A percentile compares a stretch with the other conserved stretches of the same genome.
Evolutionary conservation across 1,140 invertebrate genomes (phyloP).

Genomic region (Drosophila hydei): DNA sequence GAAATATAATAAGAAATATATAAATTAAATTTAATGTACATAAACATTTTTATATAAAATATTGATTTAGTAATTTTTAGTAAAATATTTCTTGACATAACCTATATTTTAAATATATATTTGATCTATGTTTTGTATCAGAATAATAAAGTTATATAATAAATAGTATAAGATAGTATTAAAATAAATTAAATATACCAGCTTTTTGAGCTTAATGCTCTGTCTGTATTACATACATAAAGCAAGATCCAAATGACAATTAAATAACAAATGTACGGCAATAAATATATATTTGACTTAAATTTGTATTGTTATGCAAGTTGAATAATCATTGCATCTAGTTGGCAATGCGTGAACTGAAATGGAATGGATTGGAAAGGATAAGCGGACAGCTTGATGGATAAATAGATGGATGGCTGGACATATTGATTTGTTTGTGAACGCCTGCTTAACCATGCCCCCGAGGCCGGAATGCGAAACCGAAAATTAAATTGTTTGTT

Average conservation of each 20-base stretch:
- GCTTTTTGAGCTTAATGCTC: too few species aligned
- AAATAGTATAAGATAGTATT: too few species aligned
- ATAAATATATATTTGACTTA: conserved; percentile 26
- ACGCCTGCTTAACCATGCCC: conserved; percentile 23
- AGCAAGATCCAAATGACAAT: conserved; percentile 7
- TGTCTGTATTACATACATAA: too few species aligned
- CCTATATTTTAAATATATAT: too few species aligned
- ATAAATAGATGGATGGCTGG: conserved; percentile 21
- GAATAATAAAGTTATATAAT: too few species aligned
- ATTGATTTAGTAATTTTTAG: too few species aligned
- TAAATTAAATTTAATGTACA: too few species aligned
- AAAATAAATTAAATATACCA: too few species aligned
- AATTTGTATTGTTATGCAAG: conserved; percentile 47
- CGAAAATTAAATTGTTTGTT: conserved; percentile 52
- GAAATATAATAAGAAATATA: too few species aligned
- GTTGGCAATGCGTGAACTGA: conserved; percentile 6
- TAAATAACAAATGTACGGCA: not conserved
- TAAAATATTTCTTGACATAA: too few species aligned
- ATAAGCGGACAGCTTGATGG: conserved; percentile 32
- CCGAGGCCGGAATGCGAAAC: conserved; percentile 34
- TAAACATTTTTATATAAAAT: too few species aligned
- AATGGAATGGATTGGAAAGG: conserved; percentile 41
- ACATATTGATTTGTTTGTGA: conserved; percentile 73
- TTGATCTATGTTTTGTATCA: too few species aligned
- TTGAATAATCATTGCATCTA: conserved; percentile 58